These are phyloP conservation scores for Psilopsiagon aymara DNA, from an alignment of 2,113 vertebrate species.

Conservation along the genomic window DNA sequence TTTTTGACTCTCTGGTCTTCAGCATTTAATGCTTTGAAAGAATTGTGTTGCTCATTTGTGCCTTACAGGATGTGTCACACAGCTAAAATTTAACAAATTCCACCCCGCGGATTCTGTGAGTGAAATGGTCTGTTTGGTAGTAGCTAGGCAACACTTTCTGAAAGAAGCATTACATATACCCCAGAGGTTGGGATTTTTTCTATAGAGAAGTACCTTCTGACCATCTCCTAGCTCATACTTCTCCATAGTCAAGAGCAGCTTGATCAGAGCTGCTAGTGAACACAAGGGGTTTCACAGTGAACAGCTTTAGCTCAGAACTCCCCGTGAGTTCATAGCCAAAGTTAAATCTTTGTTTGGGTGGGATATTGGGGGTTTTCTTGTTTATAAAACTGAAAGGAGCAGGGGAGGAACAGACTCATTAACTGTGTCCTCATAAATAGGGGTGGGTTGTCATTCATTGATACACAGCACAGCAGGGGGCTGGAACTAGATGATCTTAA, in stretches of 20 bases:
- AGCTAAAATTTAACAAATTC: neutral
- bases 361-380: neutral
- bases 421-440: neutral
- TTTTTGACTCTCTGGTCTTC: neutral
- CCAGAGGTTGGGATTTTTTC: neutral
- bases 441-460: neutral
- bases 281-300: neutral
- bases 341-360: neutral
- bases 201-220: neutral
- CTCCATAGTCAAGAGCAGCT: neutral
- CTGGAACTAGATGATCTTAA: neutral
- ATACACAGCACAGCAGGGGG: neutral
- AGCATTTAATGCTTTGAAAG: neutral
- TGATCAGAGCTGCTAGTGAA: neutral
- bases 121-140: neutral
- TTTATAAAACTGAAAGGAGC: neutral
- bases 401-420: neutral
- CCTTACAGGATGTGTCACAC: neutral
- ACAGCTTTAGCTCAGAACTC: neutral
- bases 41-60: neutral
- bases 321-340: neutral
- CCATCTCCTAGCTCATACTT: neutral
- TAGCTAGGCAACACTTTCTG: neutral
- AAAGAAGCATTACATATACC: neutral
- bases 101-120: neutral